Conservation (phyloP, 2,113 vertebrate species). For the Reinhardtius hippoglossoides region DNA sequence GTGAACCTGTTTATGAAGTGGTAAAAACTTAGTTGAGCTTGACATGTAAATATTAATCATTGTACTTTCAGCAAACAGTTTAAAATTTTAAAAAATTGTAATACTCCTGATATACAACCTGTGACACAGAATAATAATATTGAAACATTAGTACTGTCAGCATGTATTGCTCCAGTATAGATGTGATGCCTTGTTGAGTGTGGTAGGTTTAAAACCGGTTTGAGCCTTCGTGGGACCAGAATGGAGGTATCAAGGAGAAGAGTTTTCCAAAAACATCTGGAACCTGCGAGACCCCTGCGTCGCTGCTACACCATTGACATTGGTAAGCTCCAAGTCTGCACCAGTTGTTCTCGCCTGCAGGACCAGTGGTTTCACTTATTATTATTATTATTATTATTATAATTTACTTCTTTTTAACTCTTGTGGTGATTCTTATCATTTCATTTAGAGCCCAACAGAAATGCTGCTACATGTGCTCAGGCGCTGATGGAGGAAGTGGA, state of each 20-base stretch:
- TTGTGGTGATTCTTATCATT: neutral
- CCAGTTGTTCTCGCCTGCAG: neutral
- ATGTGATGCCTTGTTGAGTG: neutral
- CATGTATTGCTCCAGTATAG: neutral
- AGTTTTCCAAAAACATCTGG: conserved; percentile 71
- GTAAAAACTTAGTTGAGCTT: no score
- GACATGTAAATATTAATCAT: no score
- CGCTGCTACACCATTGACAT: conserved; percentile 53
- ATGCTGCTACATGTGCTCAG: conserved; percentile 42
- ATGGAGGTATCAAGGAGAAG: conserved; percentile 80
- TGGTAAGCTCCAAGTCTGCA: conserved; percentile 47
- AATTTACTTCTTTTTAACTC: neutral
- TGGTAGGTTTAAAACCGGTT: conserved; percentile 2
- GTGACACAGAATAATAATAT: neutral
- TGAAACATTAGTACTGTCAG: neutral
- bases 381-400: neutral
- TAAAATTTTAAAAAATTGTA: no score
- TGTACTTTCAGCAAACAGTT: no score
- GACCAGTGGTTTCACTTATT: neutral
- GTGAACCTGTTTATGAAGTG: no score
- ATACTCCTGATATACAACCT: no score
- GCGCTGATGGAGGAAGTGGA: conserved; percentile 20
- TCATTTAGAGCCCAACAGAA: conserved; percentile 45
- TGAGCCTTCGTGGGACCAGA: conserved; percentile 45
- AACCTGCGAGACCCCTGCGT: conserved; percentile 83